These are phyloP conservation scores for Dermatemys mawii DNA, from an alignment of 2,113 vertebrate species.

Conservation along the genomic window DNA sequence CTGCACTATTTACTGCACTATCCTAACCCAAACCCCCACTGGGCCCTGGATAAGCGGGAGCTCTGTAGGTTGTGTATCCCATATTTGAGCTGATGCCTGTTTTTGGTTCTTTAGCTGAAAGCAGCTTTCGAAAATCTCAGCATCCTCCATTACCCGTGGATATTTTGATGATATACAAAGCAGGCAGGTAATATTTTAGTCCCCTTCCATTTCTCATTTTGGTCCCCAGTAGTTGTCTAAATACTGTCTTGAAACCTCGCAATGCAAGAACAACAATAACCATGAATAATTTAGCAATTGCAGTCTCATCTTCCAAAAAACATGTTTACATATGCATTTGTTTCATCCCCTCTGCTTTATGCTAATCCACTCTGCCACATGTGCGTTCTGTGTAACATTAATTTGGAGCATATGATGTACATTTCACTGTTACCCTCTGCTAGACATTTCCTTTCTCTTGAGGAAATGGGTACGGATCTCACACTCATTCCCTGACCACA, in stretches of 20 bases:
- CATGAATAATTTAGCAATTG: not conserved
- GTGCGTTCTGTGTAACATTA: not conserved
- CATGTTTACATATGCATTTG: not conserved
- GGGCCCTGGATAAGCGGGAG: no score
- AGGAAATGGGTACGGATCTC: not conserved
- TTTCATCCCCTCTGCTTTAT: not conserved
- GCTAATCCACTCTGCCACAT: not conserved
- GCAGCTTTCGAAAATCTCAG: not conserved
- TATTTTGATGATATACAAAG: not conserved
- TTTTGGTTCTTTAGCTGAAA: not conserved
- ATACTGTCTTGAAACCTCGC: not conserved
- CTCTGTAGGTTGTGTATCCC: no score
- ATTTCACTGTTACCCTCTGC: not conserved
- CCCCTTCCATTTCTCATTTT: not conserved
- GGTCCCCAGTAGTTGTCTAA: not conserved
- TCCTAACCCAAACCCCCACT: no score
- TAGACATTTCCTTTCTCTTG: not conserved
- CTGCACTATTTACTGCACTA: no score
- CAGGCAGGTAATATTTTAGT: not conserved
- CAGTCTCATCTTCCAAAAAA: not conserved
- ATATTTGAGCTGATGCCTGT: not conserved
- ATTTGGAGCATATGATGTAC: not conserved
- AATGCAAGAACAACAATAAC: accelerated
- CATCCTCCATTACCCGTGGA: not conserved
- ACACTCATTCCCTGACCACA: not conserved